Conservation (phyloP, 2,888 invertebrate genomes). For the Orthosia gothica region DNA sequence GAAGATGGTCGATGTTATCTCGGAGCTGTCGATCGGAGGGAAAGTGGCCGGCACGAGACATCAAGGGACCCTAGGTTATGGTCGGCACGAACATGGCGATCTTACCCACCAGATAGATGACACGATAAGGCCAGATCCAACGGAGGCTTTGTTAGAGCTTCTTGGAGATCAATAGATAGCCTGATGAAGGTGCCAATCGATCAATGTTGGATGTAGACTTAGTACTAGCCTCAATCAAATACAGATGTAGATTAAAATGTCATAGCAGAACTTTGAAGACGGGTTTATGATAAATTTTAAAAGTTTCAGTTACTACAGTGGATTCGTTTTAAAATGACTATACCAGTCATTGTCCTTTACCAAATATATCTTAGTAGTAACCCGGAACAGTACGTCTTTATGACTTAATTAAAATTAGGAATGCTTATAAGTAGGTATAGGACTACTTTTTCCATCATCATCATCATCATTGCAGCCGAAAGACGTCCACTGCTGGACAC, state of each 20-base stretch:
- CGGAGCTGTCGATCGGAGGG: slow-evolving; percentile 69
- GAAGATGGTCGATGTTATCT: slow-evolving; percentile 84
- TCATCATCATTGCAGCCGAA: no score
- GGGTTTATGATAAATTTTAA: neutral
- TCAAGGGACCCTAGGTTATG: slow-evolving; percentile 68
- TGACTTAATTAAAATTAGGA: no score
- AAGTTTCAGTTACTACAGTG: neutral
- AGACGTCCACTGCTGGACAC: no score
- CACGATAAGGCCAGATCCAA: slow-evolving; percentile 26
- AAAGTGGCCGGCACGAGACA: slow-evolving; percentile 73
- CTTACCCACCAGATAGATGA: slow-evolving; percentile 36
- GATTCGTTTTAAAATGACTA: no score
- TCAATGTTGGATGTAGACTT: slow-evolving; percentile 30
- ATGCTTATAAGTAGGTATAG: no score
- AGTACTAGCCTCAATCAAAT: slow-evolving; percentile 8
- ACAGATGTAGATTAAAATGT: slow-evolving; percentile 10
- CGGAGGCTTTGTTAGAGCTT: slow-evolving; percentile 32
- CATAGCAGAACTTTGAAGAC: neutral
- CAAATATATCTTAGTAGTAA: no score
- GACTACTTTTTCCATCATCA: no score
- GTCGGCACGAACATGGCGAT: slow-evolving; percentile 51
- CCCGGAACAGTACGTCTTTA: no score
- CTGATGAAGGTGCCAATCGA: slow-evolving; percentile 28
- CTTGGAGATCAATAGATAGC: slow-evolving; percentile 17
- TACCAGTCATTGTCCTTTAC: no score